These are phyloP conservation scores for Pristionchus maxplancki DNA, from an alignment of 2,888 invertebrate genomes.

Conservation along the genomic window DNA sequence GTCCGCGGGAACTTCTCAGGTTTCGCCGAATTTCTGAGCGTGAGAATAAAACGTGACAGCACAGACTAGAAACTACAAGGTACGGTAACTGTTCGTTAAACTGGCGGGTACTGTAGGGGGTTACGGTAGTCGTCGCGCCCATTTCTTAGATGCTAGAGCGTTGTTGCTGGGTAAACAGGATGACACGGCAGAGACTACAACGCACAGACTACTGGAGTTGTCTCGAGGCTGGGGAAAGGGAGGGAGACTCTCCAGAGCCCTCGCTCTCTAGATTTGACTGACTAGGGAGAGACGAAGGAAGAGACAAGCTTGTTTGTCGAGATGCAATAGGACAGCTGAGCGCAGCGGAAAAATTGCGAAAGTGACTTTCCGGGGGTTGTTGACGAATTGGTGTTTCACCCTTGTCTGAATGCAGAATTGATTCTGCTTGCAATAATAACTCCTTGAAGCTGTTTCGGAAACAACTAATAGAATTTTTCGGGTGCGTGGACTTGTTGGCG, in stretches of 20 bases:
- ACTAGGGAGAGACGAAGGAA: not conserved
- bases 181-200: slow-evolving; percentile 4
- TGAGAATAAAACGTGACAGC: not conserved
- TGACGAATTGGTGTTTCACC: too few relatives aligned
- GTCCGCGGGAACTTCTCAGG: too few relatives aligned
- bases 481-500: too few relatives aligned
- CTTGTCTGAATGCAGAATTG: too few relatives aligned
- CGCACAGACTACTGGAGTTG: not conserved
- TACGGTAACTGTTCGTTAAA: not conserved
- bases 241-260: not conserved
- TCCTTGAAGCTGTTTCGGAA: too few relatives aligned
- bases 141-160: not conserved
- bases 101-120: not conserved
- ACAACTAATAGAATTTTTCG: too few relatives aligned
- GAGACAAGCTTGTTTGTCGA: not conserved
- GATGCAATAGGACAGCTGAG: not conserved
- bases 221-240: not conserved
- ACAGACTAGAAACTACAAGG: not conserved
- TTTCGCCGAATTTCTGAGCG: not conserved
- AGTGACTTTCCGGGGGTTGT: not conserved
- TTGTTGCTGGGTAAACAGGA: not conserved
- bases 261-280: too few relatives aligned
- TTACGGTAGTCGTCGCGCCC: not conserved
- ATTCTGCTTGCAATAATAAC: too few relatives aligned
- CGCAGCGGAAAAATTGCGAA: not conserved